Evolutionary conservation across 2,888 invertebrate genomes (phyloP).

Genomic region (Cataglyphis rosenhaueri): DNA sequence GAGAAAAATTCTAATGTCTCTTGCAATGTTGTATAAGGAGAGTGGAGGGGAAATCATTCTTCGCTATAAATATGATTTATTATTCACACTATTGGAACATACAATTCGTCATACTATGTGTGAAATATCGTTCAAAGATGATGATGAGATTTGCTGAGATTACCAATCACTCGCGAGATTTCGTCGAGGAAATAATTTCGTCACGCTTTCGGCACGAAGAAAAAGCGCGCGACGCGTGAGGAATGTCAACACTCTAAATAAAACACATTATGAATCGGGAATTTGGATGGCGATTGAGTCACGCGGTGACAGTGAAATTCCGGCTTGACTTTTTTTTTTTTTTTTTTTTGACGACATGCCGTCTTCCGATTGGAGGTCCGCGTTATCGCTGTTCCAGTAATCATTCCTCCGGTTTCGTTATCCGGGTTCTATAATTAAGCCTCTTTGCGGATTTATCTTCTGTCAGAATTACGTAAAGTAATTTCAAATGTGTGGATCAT

Average conservation of each 20-base stretch:
- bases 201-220: not conserved
- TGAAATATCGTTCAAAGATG: not conserved
- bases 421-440: slow-evolving; percentile 71
- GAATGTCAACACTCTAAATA: slow-evolving; percentile 23
- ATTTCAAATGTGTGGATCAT: slow-evolving; percentile 47
- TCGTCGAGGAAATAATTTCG: slow-evolving; percentile 19
- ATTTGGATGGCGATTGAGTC: slow-evolving; percentile 33
- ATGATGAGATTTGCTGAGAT: slow-evolving; percentile 22
- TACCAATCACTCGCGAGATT: not conserved
- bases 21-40: not conserved
- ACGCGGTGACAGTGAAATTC: slow-evolving; percentile 21
- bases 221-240: not conserved
- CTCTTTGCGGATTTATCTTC: slow-evolving; percentile 66
- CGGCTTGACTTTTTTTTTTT: slow-evolving; percentile 28
- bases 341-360: not conserved
- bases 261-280: slow-evolving; percentile 39
- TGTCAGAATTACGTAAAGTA: slow-evolving; percentile 68
- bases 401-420: slow-evolving; percentile 66
- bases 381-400: slow-evolving; percentile 51
- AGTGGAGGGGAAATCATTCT: not conserved
- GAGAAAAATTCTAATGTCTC: not conserved
- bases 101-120: not conserved
- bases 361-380: slow-evolving; percentile 20
- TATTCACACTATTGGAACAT: not conserved
- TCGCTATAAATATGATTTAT: slow-evolving; percentile 27